Percentiles rank a stretch among this genome's conserved stretches.
phyloP scores from a whole-genome alignment of 2,888 invertebrate genomes.

The Pelosia muscerda region DNA sequence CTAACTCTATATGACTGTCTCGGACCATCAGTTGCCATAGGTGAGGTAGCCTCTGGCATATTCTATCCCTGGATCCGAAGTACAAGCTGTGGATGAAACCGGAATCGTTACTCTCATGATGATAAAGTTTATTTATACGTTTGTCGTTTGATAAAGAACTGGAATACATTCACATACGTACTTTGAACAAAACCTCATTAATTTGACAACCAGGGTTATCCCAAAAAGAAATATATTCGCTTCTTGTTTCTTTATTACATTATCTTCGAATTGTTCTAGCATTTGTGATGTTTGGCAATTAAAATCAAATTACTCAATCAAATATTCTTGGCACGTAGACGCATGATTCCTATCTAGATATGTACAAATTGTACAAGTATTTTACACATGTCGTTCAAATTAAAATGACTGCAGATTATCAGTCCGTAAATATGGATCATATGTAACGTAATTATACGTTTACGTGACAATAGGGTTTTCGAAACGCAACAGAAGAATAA shows the following conservation, averaged over 20 bases:
- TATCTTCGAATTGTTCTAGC: background rate
- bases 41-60: no score
- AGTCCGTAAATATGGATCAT: constrained; percentile 53
- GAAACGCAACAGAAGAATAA: constrained; percentile 52
- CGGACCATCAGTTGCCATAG: no score
- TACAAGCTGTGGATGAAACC: background rate
- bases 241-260: background rate
- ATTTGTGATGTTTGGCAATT: background rate
- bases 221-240: background rate
- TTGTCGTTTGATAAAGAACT: no score
- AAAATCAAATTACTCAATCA: background rate
- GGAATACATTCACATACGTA: no score
- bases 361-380: background rate
- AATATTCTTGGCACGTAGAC: background rate
- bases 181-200: background rate
- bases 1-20: no score
- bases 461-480: constrained; percentile 59
- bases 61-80: no score
- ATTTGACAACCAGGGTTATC: background rate
- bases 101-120: background rate
- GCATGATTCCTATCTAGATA: constrained; percentile 28
- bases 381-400: constrained; percentile 41
- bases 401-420: constrained; percentile 55
- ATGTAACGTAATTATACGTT: constrained; percentile 36
- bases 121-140: constrained; percentile 2